Evolutionary conservation across 2,797 vertebrate species (phyloP).

Genomic region (Crenichthys baileyi): DNA sequence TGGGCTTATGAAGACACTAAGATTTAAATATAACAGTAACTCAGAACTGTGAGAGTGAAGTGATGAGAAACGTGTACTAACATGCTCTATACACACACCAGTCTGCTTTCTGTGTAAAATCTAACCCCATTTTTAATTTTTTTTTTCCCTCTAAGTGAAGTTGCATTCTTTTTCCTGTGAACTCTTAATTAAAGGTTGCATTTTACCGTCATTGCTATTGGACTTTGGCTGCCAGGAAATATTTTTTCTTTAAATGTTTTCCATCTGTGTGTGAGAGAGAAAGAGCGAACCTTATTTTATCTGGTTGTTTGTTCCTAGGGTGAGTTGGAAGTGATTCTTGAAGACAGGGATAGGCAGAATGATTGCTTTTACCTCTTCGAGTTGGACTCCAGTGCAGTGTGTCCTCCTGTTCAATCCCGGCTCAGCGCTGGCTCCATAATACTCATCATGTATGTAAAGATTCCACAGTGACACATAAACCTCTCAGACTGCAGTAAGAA

Average conservation of each 20-base stretch:
- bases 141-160: not conserved
- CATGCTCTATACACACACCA: not conserved
- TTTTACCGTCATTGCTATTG: not conserved
- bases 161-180: not conserved
- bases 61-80: not conserved
- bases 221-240: not conserved
- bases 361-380: slow-evolving; percentile 96
- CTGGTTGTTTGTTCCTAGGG: slow-evolving; percentile 72
- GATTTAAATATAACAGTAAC: not conserved
- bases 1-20: not conserved
- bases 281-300: not conserved
- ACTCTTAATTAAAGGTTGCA: not conserved
- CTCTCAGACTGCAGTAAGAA: not conserved
- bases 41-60: not conserved
- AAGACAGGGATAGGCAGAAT: slow-evolving; percentile 80
- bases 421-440: slow-evolving; percentile 91
- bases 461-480: not conserved
- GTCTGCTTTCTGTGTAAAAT: not conserved
- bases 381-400: slow-evolving; percentile 88
- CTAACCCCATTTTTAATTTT: not conserved
- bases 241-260: not conserved
- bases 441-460: slow-evolving; percentile 89
- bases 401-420: slow-evolving; percentile 81
- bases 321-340: slow-evolving; percentile 79
- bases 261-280: not conserved